Evolutionary conservation across 1,140 invertebrate species (phyloP).

Genomic region (Atta texana): DNA sequence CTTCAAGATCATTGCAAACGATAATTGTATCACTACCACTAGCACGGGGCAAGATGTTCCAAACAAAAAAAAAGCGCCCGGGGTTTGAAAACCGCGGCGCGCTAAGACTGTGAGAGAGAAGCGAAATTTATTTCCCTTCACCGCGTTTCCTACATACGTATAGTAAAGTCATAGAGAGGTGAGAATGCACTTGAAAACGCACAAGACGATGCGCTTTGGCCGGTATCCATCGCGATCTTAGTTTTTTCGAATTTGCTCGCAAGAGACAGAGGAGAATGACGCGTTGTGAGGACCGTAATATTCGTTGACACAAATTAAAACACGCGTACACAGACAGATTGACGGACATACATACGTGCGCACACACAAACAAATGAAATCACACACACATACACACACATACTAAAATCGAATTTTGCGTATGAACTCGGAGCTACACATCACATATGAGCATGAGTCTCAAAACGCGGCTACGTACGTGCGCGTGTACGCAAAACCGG

Average conservation of each 20-base stretch:
- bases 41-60: constrained; percentile 69
- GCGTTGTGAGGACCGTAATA: constrained; percentile 54
- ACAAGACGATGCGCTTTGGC: constrained; percentile 63
- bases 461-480: constrained; percentile 82
- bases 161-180: constrained; percentile 7
- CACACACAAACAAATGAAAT: not conserved
- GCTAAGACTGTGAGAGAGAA: constrained; percentile 64
- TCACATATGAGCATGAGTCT: constrained; percentile 68
- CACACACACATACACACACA: not conserved
- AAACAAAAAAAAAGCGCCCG: constrained; percentile 10
- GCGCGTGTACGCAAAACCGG: constrained; percentile 82
- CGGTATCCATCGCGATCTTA: constrained; percentile 62
- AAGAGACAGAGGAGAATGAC: constrained; percentile 33
- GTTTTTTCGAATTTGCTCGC: constrained; percentile 65
- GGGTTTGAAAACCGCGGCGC: constrained; percentile 23
- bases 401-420: constrained; percentile 42
- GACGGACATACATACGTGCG: not conserved
- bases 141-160: constrained; percentile 38
- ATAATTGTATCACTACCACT: constrained; percentile 50
- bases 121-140: constrained; percentile 41
- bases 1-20: constrained; percentile 39
- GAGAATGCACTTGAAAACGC: constrained; percentile 62
- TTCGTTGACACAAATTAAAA: constrained; percentile 27
- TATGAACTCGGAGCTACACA: constrained; percentile 57
- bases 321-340: not conserved